A percentile compares a stretch with the other conserved stretches of the same genome.
phyloP scores from a whole-genome alignment of 2,888 invertebrate genomes.

The Bellardia bayeri region DNA sequence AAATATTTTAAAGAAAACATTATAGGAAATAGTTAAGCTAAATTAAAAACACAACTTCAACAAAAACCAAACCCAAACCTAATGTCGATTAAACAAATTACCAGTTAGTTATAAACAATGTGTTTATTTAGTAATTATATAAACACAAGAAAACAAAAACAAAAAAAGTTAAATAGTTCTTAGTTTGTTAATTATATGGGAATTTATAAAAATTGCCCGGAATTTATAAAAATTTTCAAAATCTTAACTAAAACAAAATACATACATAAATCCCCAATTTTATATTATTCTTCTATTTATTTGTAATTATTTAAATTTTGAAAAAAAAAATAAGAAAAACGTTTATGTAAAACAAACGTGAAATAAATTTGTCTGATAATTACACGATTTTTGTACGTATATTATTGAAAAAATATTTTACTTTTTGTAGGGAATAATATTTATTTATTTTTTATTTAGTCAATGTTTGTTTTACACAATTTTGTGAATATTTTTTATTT shows the following conservation, averaged over 20 bases:
- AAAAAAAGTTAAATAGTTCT: conserved; percentile 67
- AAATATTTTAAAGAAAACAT: conserved; percentile 28
- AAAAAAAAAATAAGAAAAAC: neutral
- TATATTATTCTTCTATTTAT: conserved; percentile 6
- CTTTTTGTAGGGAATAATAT: no score
- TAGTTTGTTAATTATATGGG: conserved; percentile 51
- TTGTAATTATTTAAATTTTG: neutral
- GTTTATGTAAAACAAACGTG: no score
- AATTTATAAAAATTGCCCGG: no score
- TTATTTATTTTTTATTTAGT: no score
- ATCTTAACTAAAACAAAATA: neutral
- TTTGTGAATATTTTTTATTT: no score
- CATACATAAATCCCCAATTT: neutral
- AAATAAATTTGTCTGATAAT: no score
- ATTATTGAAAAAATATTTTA: no score
- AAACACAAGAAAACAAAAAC: conserved; percentile 23
- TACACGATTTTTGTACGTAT: no score
- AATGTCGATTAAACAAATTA: conserved; percentile 57
- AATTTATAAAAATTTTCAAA: neutral
- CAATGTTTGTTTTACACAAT: no score
- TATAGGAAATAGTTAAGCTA: conserved; percentile 24
- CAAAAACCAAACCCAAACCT: conserved; percentile 7
- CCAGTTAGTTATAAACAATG: conserved; percentile 44
- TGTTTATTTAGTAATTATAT: conserved; percentile 19
- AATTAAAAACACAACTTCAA: conserved; percentile 27